Conservation (phyloP, 2,113 vertebrate genomes). For the Aphelocoma coerulescens region DNA sequence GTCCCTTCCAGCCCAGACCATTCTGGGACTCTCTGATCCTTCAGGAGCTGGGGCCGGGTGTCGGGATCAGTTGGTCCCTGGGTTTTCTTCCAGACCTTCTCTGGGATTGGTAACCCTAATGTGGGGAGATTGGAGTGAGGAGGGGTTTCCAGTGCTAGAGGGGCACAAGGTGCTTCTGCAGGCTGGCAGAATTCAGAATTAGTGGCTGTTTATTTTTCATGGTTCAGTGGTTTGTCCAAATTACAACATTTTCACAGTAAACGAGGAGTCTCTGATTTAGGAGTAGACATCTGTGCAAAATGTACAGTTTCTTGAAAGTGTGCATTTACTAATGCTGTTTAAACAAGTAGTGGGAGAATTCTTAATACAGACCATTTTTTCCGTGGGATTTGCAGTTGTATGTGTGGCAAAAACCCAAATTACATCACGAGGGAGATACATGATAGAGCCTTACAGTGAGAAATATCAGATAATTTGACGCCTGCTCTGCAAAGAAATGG, state of each 20-base stretch:
- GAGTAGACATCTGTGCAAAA: neutral
- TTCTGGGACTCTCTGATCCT: neutral
- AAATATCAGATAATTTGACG: slow-evolving; percentile 18
- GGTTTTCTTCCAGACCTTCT: neutral
- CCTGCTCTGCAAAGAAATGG: slow-evolving; percentile 5
- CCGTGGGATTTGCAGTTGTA: neutral
- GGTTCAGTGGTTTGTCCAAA: neutral
- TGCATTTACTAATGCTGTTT: neutral
- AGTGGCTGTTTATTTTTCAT: neutral
- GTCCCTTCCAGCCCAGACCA: neutral
- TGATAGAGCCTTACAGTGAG: neutral
- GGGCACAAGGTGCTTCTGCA: neutral
- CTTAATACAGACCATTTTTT: neutral
- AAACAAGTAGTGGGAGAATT: neutral
- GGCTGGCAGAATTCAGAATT: neutral
- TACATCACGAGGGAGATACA: neutral
- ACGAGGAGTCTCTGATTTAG: neutral
- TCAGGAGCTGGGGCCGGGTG: neutral
- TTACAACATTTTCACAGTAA: neutral
- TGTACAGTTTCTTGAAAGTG: neutral
- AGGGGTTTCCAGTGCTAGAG: neutral
- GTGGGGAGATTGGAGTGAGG: neutral
- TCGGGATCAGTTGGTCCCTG: neutral
- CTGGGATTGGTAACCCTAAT: neutral
- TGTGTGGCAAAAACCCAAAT: neutral